A percentile compares a stretch with the other conserved stretches of the same genome.
These are phyloP conservation scores for Natator depressus DNA, from an alignment of 2,113 vertebrate species.

Conservation along the genomic window DNA sequence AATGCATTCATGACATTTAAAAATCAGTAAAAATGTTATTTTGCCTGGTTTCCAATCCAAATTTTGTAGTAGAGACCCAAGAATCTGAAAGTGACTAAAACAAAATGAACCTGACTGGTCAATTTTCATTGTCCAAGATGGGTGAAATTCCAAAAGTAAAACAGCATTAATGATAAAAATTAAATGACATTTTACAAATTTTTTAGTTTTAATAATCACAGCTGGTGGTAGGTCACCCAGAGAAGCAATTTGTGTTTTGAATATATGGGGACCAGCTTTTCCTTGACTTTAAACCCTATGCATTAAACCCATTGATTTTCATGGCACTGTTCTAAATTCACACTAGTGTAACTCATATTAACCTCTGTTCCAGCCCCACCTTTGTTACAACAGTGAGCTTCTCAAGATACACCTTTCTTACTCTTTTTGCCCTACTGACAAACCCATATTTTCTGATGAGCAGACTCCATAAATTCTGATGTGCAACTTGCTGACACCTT, in stretches of 20 bases:
- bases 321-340: background rate
- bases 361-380: background rate
- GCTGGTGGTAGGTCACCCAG: background rate
- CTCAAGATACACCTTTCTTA: background rate
- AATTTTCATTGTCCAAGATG: background rate
- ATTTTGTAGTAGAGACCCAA: rapidly evolving
- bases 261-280: background rate
- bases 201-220: background rate
- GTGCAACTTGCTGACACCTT: background rate
- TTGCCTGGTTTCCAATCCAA: background rate
- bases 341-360: background rate
- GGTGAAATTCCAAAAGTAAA: background rate
- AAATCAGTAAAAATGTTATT: background rate
- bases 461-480: background rate
- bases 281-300: rapidly evolving
- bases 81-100: background rate
- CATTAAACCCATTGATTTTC: background rate
- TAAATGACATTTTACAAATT: background rate
- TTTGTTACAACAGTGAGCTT: background rate
- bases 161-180: background rate
- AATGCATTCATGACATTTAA: background rate
- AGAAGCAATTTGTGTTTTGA: background rate
- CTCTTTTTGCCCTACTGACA: background rate
- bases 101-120: background rate
- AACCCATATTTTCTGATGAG: background rate